Percentiles rank a stretch among this genome's conserved stretches.
phyloP scores from a whole-genome alignment of 2,888 invertebrate genomes.

The Prenolepis imparis region DNA sequence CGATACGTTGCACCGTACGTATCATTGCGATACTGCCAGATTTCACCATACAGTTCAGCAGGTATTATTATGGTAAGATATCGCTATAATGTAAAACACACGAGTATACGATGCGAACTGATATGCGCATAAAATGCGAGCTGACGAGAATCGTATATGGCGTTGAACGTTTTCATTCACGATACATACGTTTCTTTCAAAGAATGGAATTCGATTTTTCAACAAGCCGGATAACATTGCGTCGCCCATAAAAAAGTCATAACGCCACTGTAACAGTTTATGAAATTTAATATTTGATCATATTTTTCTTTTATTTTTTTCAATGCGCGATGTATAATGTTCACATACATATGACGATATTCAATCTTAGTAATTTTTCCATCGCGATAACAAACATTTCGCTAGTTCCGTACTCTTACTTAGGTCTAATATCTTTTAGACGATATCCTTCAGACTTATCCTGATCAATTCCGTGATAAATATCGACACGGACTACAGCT shows the following conservation, averaged over 20 bases:
- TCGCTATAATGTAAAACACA: neutral
- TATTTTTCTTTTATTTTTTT: neutral
- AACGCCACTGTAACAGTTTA: neutral
- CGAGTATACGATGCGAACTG: neutral
- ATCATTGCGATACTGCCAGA: neutral
- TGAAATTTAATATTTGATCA: constrained; percentile 10
- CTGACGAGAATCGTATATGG: neutral
- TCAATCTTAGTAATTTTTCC: neutral
- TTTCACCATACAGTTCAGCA: neutral
- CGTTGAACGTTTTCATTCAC: neutral
- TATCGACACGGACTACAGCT: constrained; percentile 71
- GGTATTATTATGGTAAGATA: constrained; percentile 13
- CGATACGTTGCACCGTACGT: constrained; percentile 24
- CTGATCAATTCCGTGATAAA: constrained; percentile 71
- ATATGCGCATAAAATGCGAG: neutral
- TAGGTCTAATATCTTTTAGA: constrained; percentile 38
- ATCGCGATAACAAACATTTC: constrained; percentile 17
- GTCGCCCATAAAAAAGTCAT: constrained; percentile 8
- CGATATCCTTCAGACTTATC: constrained; percentile 29
- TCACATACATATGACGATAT: constrained; percentile 4
- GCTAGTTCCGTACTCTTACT: neutral
- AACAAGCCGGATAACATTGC: neutral
- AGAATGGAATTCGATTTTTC: neutral
- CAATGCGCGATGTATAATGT: neutral
- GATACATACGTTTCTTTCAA: neutral